Percentiles rank a stretch among this genome's conserved stretches.
Conservation (phyloP, 2,888 invertebrate species). For the Orchestes rusci region DNA sequence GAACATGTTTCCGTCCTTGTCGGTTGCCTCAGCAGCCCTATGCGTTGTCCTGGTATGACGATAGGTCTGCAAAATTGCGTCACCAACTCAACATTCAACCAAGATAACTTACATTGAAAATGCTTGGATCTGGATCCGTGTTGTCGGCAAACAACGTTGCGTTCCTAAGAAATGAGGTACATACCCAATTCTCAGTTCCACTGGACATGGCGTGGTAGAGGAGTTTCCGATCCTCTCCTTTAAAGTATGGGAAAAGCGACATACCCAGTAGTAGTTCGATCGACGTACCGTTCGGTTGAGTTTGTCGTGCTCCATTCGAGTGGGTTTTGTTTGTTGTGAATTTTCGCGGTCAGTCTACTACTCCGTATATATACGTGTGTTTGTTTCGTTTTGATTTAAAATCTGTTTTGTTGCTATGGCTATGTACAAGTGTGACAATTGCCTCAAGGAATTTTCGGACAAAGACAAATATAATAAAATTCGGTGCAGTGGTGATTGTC, state of each 20-base stretch:
- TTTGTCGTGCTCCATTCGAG: too few species aligned
- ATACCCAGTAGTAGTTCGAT: constrained; percentile 62
- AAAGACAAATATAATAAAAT: too few species aligned
- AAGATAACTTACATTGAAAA: constrained; percentile 47
- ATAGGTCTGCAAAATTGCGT: constrained; percentile 41
- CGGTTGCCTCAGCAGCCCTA: constrained; percentile 64
- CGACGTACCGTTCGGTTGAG: too few species aligned
- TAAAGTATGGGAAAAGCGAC: constrained; percentile 53
- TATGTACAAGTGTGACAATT: too few species aligned
- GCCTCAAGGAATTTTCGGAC: too few species aligned
- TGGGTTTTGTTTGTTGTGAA: too few species aligned
- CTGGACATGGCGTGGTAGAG: constrained; percentile 67
- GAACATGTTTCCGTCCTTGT: constrained; percentile 60
- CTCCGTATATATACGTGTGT: too few species aligned
- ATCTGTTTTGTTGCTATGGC: too few species aligned
- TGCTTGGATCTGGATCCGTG: constrained; percentile 45
- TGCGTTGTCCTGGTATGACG: constrained; percentile 55
- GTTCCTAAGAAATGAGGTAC: constrained; percentile 55
- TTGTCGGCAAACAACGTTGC: constrained; percentile 45
- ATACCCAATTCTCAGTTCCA: constrained; percentile 57
- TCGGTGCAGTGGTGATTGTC: too few species aligned
- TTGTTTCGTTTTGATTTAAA: too few species aligned
- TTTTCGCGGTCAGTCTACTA: too few species aligned
- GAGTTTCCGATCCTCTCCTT: constrained; percentile 49
- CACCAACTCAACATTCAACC: not conserved